Percentiles rank a stretch among this genome's conserved stretches.
Evolutionary conservation across 2,113 vertebrate genomes (phyloP).

Genomic region (Ifrita kowaldi): DNA sequence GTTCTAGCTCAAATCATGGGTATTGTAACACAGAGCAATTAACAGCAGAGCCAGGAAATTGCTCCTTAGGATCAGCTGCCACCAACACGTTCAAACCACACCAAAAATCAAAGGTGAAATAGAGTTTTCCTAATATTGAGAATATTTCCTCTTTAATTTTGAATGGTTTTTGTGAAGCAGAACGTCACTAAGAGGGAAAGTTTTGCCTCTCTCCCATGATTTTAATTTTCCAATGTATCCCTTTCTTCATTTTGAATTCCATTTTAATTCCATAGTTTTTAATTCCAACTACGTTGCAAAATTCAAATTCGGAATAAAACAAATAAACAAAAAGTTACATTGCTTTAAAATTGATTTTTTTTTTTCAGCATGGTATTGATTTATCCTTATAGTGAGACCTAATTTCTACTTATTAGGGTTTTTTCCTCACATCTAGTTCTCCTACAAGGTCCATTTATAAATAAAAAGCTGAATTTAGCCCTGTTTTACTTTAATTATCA

Average conservation of each 20-base stretch:
- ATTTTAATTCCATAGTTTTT: too few species aligned
- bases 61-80: neutral
- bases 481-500: neutral
- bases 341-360: neutral
- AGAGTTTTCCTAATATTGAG: neutral
- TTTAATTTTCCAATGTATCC: neutral
- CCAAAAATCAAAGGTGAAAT: neutral
- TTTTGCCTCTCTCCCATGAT: neutral
- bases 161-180: neutral
- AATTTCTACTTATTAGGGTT: rapidly evolving
- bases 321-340: rapidly evolving
- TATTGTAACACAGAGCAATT: neutral
- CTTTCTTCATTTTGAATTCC: neutral
- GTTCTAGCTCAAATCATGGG: neutral
- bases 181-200: neutral
- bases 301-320: neutral
- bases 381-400: neutral
- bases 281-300: neutral
- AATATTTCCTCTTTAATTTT: neutral
- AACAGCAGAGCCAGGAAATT: neutral
- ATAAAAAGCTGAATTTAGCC: neutral
- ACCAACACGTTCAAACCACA: neutral
- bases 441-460: neutral
- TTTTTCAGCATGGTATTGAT: neutral
- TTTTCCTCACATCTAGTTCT: neutral